A percentile compares a stretch with the other conserved stretches of the same genome.
These are phyloP conservation scores for Acleris holmiana DNA, from an alignment of 2,888 invertebrate genomes.

Conservation along the genomic window DNA sequence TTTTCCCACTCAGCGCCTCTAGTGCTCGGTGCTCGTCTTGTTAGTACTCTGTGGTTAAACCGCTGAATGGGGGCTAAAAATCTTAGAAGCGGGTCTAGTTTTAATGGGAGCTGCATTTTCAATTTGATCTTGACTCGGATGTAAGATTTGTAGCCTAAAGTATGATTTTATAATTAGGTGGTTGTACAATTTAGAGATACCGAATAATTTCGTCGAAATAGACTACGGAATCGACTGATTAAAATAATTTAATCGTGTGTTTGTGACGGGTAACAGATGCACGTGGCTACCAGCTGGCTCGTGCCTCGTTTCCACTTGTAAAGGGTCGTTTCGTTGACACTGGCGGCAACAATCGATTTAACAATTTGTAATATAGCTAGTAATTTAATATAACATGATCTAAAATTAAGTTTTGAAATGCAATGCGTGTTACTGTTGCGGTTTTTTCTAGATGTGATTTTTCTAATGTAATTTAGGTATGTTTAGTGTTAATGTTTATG, in stretches of 20 bases:
- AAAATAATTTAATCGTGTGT: slow-evolving; percentile 46
- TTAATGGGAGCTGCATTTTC: slow-evolving; percentile 26
- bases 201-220: slow-evolving; percentile 47
- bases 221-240: slow-evolving; percentile 56
- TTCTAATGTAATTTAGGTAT: slow-evolving; percentile 55
- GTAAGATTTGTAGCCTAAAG: slow-evolving; percentile 16
- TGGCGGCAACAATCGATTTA: slow-evolving; percentile 42
- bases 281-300: slow-evolving; percentile 23
- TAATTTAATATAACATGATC: slow-evolving; percentile 46
- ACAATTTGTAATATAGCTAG: slow-evolving; percentile 49
- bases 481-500: slow-evolving; percentile 52
- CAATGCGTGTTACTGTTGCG: slow-evolving; percentile 46
- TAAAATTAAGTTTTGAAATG: slow-evolving; percentile 56
- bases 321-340: slow-evolving; percentile 38
- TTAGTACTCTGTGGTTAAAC: background rate
- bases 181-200: slow-evolving; percentile 40
- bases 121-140: slow-evolving; percentile 15
- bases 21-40: background rate
- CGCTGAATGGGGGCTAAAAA: slow-evolving; percentile 3
- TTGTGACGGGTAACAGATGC: slow-evolving; percentile 28
- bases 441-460: slow-evolving; percentile 54
- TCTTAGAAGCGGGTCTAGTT: slow-evolving; percentile 19
- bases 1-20: background rate
- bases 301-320: slow-evolving; percentile 39
- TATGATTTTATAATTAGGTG: slow-evolving; percentile 29